Evolutionary conservation across 2,113 vertebrate genomes (phyloP), one percentile per base, ranked within the genome.

Genomic region (Aphyosemion australe): DNA sequence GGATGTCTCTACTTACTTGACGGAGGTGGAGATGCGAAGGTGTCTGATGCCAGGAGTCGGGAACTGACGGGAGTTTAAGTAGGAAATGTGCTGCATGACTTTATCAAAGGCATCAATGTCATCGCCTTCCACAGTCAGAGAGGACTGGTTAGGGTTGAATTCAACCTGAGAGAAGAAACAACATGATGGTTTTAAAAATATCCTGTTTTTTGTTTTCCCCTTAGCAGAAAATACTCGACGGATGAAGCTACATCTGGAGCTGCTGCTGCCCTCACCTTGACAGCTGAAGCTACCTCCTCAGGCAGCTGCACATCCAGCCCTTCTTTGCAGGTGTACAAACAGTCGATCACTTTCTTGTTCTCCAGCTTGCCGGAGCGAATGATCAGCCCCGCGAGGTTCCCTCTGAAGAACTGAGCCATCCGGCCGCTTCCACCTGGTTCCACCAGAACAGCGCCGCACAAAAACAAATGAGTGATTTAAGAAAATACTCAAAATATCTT

Each of bases 281-380:
- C 74, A 6, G 93, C 90, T 56, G 93, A 92, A 69, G 93, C 85
- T 0, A 92, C 79, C 8, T 94, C 95, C 9, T 96, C 95, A 0
- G 95, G 83, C 60, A 93, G 80, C 59, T 95, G 95, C 67, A 98
- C 88, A 16, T 98, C 95, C 72, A 99, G 93, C 0, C 97, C 96
- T 80, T 99, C 97, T 50, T 98, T 99, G 92, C 97, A 99, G 12
- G 97, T 98, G 47, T 99, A 99, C 8, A 99, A 91, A 69, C 97
- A 99, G 84, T 99, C 97, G 1, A 99, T 99, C 82, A 98, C 96
- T 60, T 97, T 97, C 92, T 97, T 98, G 86, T 94, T 97, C 18
- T 98, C 94, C 65, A 99, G 87, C 60, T 96, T 98, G 15, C 97
- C 97, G 0, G 96, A 92, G 52, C 96, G 96, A 55, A 99, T 92